Conservation (phyloP, 2,888 invertebrate species). For the Nebria brevicollis region DNA sequence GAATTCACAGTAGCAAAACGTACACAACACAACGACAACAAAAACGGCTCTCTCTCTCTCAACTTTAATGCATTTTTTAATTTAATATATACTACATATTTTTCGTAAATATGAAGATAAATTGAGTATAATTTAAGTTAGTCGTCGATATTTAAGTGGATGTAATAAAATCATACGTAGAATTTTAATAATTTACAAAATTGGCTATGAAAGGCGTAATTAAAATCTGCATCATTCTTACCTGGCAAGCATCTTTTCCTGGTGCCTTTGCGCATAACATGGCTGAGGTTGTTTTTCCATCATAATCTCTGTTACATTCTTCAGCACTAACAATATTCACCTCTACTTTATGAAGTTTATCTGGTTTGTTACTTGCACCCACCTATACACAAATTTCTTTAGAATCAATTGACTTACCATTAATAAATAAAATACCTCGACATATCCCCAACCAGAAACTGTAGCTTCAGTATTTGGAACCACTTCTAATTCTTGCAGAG, state of each 20-base stretch:
- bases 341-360: conserved; percentile 19
- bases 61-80: not conserved
- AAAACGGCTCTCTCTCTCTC: not conserved
- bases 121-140: not conserved
- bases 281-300: conserved; percentile 14
- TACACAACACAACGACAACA: not conserved
- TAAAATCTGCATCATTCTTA: not conserved
- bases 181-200: too few relatives aligned
- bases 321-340: conserved; percentile 12
- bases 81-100: not conserved
- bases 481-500: conserved; percentile 7
- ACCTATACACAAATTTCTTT: not conserved
- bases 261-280: conserved; percentile 20
- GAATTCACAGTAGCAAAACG: conserved; percentile 7
- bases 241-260: conserved; percentile 27
- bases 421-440: not conserved
- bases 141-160: too few relatives aligned
- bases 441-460: conserved; percentile 23
- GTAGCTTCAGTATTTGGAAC: conserved; percentile 23
- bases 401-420: not conserved
- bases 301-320: conserved; percentile 25
- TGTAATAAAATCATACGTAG: too few relatives aligned
- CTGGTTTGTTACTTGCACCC: conserved; percentile 12
- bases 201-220: not conserved
- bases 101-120: not conserved